Evolutionary conservation across 2,888 invertebrate genomes (phyloP).

Genomic region (Chydorus sphaericus): DNA sequence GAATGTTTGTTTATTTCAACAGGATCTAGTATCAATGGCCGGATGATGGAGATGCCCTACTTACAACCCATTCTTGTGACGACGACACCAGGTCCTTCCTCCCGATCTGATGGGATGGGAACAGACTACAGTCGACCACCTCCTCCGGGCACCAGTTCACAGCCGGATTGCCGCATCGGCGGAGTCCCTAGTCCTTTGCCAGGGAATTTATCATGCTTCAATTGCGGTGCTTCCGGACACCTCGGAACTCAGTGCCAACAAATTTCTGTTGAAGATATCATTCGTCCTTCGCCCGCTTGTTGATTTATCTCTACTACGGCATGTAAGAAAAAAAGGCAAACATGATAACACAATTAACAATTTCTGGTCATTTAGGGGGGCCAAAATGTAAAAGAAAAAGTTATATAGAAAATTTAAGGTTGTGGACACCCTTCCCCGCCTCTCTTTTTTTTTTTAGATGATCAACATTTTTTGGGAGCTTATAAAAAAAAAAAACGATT

Average conservation of each 20-base stretch:
- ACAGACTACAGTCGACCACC: slow-evolving; percentile 23
- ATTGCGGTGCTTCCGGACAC: slow-evolving; percentile 76
- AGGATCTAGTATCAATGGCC: slow-evolving; percentile 5
- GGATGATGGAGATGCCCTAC: slow-evolving; percentile 23
- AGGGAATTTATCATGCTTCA: slow-evolving; percentile 60
- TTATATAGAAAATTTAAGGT: too few relatives aligned
- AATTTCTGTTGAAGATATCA: slow-evolving; percentile 83
- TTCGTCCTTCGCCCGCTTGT: slow-evolving; percentile 30
- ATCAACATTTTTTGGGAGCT: too few relatives aligned
- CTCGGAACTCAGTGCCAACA: slow-evolving; percentile 75
- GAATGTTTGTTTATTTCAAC: not conserved
- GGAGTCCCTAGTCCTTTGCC: slow-evolving; percentile 33
- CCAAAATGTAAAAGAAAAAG: too few relatives aligned
- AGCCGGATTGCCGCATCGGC: slow-evolving; percentile 31
- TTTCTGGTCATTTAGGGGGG: slow-evolving; percentile 1
- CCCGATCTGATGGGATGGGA: not conserved
- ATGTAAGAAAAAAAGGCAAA: not conserved
- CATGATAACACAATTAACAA: slow-evolving; percentile 2
- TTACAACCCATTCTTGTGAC: slow-evolving; percentile 24
- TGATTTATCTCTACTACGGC: not conserved
- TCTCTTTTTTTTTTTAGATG: not conserved
- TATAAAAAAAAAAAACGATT: too few relatives aligned
- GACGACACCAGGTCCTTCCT: not conserved
- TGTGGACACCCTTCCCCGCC: not conserved
- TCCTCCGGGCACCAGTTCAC: slow-evolving; percentile 26